A percentile compares a stretch with the other conserved stretches of the same genome.
Evolutionary conservation across 2,888 invertebrate species (phyloP).

Genomic region (Zhuqinia jingwanae): DNA sequence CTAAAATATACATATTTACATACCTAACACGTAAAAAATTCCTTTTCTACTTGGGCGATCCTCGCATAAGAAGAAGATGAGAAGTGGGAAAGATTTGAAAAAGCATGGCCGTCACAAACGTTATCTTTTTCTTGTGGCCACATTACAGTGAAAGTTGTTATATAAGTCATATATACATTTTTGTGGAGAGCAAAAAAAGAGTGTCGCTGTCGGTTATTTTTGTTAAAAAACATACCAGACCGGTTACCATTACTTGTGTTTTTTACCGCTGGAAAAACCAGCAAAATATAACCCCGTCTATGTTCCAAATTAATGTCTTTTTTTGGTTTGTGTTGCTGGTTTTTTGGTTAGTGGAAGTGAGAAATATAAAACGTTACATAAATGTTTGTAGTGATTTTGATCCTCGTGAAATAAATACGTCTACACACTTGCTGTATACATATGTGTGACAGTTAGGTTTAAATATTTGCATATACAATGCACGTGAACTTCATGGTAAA

Average conservation of each 20-base stretch:
- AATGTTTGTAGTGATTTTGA: not conserved
- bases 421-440: not conserved
- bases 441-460: too few relatives aligned
- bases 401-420: not conserved
- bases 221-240: not conserved
- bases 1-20: too few relatives aligned
- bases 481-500: too few relatives aligned
- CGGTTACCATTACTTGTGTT: not conserved
- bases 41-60: slow-evolving; percentile 1
- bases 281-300: not conserved
- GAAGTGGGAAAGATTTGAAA: not conserved
- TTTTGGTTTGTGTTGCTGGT: not conserved
- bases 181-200: not conserved
- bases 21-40: too few relatives aligned
- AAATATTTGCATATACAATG: too few relatives aligned
- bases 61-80: not conserved
- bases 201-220: not conserved
- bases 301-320: slow-evolving; percentile 15
- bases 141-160: not conserved
- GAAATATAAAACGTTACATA: not conserved
- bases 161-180: not conserved
- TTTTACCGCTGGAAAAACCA: not conserved
- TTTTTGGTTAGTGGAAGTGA: not conserved
- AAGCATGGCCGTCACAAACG: not conserved
- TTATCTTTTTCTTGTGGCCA: not conserved